phyloP scores from a whole-genome alignment of 2,113 vertebrate species.

The Ornithorhynchus anatinus region DNA sequence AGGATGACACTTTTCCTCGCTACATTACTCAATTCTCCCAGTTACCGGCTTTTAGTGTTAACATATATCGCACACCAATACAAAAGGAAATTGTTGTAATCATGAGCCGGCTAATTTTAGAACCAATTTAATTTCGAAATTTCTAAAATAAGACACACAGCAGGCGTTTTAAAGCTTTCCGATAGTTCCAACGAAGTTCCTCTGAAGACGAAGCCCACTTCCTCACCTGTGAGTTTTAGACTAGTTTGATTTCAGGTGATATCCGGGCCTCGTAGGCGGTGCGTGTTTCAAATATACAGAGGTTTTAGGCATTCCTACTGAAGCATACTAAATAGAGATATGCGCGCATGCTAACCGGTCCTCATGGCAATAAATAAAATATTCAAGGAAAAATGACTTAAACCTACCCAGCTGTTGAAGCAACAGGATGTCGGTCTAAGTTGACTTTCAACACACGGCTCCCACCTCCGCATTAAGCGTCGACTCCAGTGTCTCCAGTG shows the following conservation, averaged over 20 bases:
- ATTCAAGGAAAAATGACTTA: slow-evolving; percentile 3
- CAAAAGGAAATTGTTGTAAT: slow-evolving; percentile 57
- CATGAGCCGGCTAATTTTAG: slow-evolving; percentile 46
- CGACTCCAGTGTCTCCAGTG: fast-evolving
- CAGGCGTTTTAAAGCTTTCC: neutral
- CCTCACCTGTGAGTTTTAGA: neutral
- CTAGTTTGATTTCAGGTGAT: neutral
- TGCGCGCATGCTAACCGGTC: neutral
- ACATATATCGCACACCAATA: slow-evolving; percentile 51
- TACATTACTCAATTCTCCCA: slow-evolving; percentile 43
- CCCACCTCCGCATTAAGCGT: neutral
- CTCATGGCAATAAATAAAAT: neutral
- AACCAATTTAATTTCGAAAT: slow-evolving; percentile 49
- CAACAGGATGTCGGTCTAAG: neutral
- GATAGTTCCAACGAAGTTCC: neutral
- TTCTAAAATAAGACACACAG: slow-evolving; percentile 28
- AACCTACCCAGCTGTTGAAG: neutral
- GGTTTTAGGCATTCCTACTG: neutral
- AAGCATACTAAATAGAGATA: neutral
- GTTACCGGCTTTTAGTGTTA: slow-evolving; percentile 37
- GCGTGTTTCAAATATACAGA: neutral
- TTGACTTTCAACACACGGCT: neutral
- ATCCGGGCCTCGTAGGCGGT: neutral
- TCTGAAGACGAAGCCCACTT: neutral
- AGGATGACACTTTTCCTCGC: slow-evolving; percentile 44